Base-by-base conservation (phyloP, 1,140 invertebrate species). In the Papilio polytes region DNA sequence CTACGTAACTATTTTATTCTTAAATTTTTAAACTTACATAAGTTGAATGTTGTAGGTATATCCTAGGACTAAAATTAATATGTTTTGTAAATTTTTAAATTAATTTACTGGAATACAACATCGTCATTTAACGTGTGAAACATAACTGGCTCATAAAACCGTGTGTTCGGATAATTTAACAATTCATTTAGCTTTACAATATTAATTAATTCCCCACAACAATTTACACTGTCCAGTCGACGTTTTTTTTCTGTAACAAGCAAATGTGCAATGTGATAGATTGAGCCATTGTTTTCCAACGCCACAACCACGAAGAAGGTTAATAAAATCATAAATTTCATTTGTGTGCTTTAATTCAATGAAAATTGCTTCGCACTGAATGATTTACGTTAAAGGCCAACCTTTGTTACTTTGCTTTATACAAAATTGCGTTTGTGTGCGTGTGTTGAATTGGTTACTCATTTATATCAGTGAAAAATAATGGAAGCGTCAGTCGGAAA, bases 271-370 rank as follows among this genome's bases (percentile, higher is more conserved):
- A 53, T 76, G 74, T 76, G 44, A 76, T 76, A 76, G 44, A 76
- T 76, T 53, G 20, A 76, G 46, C 74, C 46, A 48, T 76, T 76
- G 74, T 76, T 76, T 76, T 76, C 74, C 41, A 76, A 76, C 22
- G n/a, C 18, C 20, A 20, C 44, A 76, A 46, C n/a, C 74, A 51
- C 74, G 20, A 76, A 26, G 74, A 76, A 46, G 72, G 74, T 76
- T 51, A 76, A 76, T 76, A 76, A 76, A 48, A 76, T 76, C 74
- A 53, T 76, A 76, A 76, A 76, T 76, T 76, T 76, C 3, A 76
- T 76, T 76, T 53, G 74, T 51, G 41, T 51, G 44, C 74, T 51
- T 76, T 76, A 76, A 76, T 48, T 76, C 44, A 76, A 76, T 48
- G 44, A 48, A 76, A 46, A 76, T 76, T 76, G 74, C 44, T 76